Percentiles rank a stretch among this genome's conserved stretches.
phyloP scores from a whole-genome alignment of 2,888 invertebrate genomes.

The Drosophila borealis region DNA sequence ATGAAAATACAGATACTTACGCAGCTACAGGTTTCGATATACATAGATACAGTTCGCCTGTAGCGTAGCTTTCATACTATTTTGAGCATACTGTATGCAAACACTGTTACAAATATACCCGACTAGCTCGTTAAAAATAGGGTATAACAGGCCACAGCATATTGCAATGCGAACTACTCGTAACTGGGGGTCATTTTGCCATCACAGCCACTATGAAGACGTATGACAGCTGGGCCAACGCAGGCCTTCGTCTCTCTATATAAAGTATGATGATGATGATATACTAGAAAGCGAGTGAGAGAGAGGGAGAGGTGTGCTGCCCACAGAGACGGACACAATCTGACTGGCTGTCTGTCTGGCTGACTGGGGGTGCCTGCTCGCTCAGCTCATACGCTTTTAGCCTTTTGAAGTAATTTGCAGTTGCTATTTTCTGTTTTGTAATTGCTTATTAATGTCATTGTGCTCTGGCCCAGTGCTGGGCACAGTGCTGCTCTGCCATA shows the following conservation, averaged over 20 bases:
- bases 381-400: constrained; percentile 47
- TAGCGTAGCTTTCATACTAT: not conserved
- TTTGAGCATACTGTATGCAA: not conserved
- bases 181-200: constrained; percentile 73
- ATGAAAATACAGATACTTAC: not conserved
- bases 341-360: constrained; percentile 4
- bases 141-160: constrained; percentile 2
- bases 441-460: constrained; percentile 80
- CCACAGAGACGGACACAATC: constrained; percentile 12
- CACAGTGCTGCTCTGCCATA: constrained; percentile 47
- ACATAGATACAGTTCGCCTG: constrained; percentile 1
- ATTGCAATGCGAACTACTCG: constrained; percentile 30
- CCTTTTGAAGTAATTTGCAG: constrained; percentile 79
- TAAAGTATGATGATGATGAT: constrained; percentile 22
- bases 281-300: constrained; percentile 32
- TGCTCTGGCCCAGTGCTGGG: constrained; percentile 35
- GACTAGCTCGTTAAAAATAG: rapidly evolving
- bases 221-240: constrained; percentile 48
- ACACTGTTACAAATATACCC: not conserved
- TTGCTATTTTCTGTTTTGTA: constrained; percentile 78
- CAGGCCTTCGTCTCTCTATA: constrained; percentile 28
- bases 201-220: constrained; percentile 62
- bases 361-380: constrained; percentile 11
- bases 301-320: not conserved
- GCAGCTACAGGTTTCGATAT: not conserved